phyloP scores from a whole-genome alignment of 2,113 vertebrate species.

The Alouatta palliata region DNA sequence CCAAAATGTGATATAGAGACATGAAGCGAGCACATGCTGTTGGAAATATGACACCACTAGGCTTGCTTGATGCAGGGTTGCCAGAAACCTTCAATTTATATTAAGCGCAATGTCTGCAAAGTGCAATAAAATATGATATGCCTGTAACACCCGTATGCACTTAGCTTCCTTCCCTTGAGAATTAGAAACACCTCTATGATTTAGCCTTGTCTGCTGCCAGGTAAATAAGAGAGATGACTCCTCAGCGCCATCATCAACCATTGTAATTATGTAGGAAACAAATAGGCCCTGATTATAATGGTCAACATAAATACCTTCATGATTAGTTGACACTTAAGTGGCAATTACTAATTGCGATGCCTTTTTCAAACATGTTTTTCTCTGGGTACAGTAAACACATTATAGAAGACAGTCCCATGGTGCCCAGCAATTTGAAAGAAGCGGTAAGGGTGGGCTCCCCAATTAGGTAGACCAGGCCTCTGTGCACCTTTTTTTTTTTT shows the following conservation, averaged over 20 bases:
- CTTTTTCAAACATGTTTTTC: not conserved
- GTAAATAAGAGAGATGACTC: not conserved
- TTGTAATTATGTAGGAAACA: constrained; percentile 29
- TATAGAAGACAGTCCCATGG: not conserved
- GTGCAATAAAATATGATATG: not conserved
- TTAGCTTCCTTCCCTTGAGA: not conserved
- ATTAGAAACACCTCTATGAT: not conserved
- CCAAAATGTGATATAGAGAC: not conserved
- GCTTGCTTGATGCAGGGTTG: not conserved
- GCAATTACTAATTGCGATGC: not conserved
- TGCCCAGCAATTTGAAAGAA: not conserved
- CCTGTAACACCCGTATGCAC: not conserved
- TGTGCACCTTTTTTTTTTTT: not conserved
- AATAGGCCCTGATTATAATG: not conserved
- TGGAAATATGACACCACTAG: not conserved
- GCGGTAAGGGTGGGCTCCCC: not conserved
- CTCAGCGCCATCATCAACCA: not conserved
- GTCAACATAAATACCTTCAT: not conserved
- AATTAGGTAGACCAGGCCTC: not conserved
- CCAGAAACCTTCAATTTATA: not conserved
- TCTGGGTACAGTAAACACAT: not conserved
- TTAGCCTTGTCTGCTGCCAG: not conserved
- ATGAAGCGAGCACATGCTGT: not conserved
- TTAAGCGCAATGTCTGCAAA: not conserved
- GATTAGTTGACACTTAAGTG: not conserved